Evolutionary conservation across 2,113 vertebrate genomes (phyloP).

Genomic region (Myrmecobius fasciatus): DNA sequence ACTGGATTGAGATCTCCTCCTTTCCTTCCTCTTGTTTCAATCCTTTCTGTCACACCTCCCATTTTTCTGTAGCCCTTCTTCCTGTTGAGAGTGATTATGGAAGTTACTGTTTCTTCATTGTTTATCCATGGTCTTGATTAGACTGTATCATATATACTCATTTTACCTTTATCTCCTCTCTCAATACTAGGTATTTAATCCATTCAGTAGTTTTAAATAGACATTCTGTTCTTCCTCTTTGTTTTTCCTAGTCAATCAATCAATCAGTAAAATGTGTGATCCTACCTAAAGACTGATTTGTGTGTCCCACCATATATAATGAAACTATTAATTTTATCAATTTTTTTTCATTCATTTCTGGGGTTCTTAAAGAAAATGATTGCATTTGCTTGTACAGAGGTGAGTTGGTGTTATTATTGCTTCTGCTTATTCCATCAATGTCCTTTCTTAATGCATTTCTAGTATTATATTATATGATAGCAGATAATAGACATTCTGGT

Average conservation of each 20-base stretch:
- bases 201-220: neutral
- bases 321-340: neutral
- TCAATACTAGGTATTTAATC: neutral
- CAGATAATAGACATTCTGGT: neutral
- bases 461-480: neutral
- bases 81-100: neutral
- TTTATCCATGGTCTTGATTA: neutral
- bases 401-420: neutral
- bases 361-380: neutral
- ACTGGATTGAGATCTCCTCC: neutral
- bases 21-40: neutral
- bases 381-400: neutral
- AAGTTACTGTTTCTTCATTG: neutral
- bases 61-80: neutral
- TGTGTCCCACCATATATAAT: neutral
- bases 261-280: neutral
- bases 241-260: too few species aligned
- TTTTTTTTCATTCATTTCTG: neutral
- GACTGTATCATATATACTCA: neutral
- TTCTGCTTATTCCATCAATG: neutral
- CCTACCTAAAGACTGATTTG: neutral
- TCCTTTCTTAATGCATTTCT: neutral
- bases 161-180: neutral
- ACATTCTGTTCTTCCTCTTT: neutral
- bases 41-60: neutral